phyloP scores from a whole-genome alignment of 2,888 invertebrate genomes.

The Thera britannica region DNA sequence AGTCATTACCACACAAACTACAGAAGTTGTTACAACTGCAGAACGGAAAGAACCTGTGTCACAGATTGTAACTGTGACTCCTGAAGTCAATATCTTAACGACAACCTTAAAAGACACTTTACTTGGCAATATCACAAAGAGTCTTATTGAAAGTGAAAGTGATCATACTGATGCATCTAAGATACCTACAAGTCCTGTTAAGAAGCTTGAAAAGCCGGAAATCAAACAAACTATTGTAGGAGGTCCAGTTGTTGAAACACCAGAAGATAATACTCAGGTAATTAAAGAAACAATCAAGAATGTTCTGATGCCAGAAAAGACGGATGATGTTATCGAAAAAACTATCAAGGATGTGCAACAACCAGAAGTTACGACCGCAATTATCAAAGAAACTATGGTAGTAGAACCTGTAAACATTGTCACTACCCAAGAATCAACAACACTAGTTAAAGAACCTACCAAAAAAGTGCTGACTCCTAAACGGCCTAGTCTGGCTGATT shows the following conservation, averaged over 20 bases:
- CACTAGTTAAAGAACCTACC: not conserved
- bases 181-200: slow-evolving; percentile 34
- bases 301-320: slow-evolving; percentile 6
- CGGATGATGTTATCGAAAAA: not conserved
- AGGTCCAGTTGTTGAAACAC: slow-evolving; percentile 4
- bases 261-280: not conserved
- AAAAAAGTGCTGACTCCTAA: not conserved
- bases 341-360: not conserved
- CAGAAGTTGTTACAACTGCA: slow-evolving; percentile 2
- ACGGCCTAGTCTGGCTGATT: slow-evolving; percentile 11
- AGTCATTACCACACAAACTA: slow-evolving; percentile 7
- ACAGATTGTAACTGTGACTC: not conserved
- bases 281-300: slow-evolving; percentile 1
- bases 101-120: slow-evolving; percentile 38
- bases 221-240: not conserved
- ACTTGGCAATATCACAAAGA: slow-evolving; percentile 50
- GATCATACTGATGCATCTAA: slow-evolving; percentile 48
- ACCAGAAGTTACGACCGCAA: slow-evolving; percentile 3
- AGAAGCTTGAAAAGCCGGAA: slow-evolving; percentile 16
- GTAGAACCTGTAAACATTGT: not conserved
- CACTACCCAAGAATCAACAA: slow-evolving; percentile 4
- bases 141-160: slow-evolving; percentile 55
- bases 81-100: slow-evolving; percentile 6
- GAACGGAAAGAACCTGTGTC: slow-evolving; percentile 1
- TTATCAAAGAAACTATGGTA: not conserved